These are phyloP conservation scores for Ptilodon capucinus DNA, from an alignment of 2,888 invertebrate species.

Conservation along the genomic window DNA sequence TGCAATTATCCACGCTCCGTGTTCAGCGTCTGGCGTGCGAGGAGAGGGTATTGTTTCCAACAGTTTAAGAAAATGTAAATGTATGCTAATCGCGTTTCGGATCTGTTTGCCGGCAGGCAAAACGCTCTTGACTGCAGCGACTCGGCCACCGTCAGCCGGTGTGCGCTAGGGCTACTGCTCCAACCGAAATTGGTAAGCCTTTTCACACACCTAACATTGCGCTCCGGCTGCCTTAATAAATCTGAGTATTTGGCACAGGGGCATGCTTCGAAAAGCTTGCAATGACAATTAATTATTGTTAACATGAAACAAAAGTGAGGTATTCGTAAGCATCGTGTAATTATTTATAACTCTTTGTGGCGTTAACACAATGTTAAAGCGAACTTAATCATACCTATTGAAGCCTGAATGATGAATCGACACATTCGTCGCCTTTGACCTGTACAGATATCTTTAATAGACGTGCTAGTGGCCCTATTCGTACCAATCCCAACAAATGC, in stretches of 20 bases:
- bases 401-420: no score
- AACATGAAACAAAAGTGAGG: no score
- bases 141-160: background rate
- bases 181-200: background rate
- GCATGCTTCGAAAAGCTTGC: background rate
- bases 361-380: no score
- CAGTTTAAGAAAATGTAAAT: conserved; percentile 54
- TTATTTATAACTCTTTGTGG: no score
- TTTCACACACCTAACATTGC: background rate
- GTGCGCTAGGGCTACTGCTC: background rate
- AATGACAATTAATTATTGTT: background rate
- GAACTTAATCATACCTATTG: no score
- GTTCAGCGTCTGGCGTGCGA: background rate
- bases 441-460: background rate
- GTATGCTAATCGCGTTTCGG: conserved; percentile 42
- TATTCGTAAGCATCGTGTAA: no score
- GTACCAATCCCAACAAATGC: background rate
- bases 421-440: no score
- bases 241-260: background rate
- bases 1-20: conserved; percentile 22
- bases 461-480: background rate
- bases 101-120: conserved; percentile 30
- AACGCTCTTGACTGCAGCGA: conserved; percentile 2
- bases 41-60: conserved; percentile 20
- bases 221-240: background rate